Evolutionary conservation across 1,140 invertebrate species (phyloP).

Genomic region (Caenorhabditis inopinata): DNA sequence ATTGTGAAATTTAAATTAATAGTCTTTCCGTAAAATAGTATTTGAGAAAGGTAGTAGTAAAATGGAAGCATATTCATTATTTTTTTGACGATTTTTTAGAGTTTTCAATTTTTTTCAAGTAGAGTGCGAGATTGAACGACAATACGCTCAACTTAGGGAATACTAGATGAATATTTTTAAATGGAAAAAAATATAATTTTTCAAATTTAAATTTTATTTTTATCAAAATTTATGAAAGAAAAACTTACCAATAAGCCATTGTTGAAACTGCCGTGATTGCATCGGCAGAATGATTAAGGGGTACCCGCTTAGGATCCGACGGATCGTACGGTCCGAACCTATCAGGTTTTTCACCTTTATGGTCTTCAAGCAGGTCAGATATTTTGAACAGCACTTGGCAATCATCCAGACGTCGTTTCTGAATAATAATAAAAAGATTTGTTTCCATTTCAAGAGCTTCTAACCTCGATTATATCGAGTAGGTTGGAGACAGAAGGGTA

Average conservation of each 20-base stretch:
- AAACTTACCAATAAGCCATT: background rate
- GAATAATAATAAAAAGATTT: background rate
- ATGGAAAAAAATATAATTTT: too few relatives aligned
- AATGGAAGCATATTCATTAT: too few relatives aligned
- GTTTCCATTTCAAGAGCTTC: background rate
- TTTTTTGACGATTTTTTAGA: too few relatives aligned
- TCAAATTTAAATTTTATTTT: too few relatives aligned
- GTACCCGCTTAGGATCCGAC: background rate
- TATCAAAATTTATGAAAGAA: too few relatives aligned
- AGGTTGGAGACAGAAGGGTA: background rate
- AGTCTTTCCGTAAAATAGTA: too few relatives aligned
- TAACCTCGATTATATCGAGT: background rate
- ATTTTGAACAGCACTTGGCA: background rate
- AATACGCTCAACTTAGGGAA: too few relatives aligned
- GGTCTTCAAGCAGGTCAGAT: background rate
- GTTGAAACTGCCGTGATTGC: background rate
- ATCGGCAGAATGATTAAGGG: background rate
- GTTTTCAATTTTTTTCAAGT: too few relatives aligned
- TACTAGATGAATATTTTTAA: too few relatives aligned
- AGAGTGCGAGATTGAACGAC: too few relatives aligned
- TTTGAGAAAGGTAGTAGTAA: too few relatives aligned
- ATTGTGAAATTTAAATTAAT: too few relatives aligned
- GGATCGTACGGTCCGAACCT: background rate
- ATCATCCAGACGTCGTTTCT: background rate
- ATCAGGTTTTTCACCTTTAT: constrained; percentile 1